Evolutionary conservation across 2,113 vertebrate genomes (phyloP).

Genomic region (Rhabdornis inornatus): DNA sequence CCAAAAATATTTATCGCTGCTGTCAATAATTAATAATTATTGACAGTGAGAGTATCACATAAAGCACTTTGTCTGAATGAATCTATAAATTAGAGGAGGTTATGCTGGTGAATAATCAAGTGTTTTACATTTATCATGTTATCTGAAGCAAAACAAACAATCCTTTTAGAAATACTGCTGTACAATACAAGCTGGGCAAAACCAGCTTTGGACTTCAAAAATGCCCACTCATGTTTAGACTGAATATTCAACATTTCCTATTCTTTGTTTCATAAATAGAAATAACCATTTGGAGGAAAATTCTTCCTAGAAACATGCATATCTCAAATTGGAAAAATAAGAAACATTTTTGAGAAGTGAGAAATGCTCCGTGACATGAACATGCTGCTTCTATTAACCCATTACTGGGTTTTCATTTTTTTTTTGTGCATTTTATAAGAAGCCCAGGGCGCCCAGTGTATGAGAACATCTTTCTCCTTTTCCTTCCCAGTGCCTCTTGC

Average conservation of each 20-base stretch:
- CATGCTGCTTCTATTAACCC: constrained; percentile 5
- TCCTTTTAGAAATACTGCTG: constrained; percentile 17
- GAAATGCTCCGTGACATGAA: not conserved
- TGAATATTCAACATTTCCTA: not conserved
- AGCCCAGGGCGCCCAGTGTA: not conserved
- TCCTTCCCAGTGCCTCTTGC: not conserved
- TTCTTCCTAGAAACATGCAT: not conserved
- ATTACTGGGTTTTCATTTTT: not conserved
- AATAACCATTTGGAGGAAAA: not conserved
- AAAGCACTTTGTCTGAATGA: not conserved
- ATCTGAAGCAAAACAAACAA: not conserved
- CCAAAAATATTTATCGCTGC: not conserved
- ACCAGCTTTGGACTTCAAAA: constrained; percentile 35
- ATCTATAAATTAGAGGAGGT: constrained; percentile 8
- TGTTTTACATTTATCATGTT: not conserved
- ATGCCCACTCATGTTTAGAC: constrained; percentile 61
- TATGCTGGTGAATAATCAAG: not conserved
- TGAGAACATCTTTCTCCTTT: not conserved
- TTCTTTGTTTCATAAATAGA: not conserved
- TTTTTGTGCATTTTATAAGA: not conserved
- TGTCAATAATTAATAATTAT: constrained; percentile 30
- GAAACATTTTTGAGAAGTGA: not conserved
- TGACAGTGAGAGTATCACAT: constrained; percentile 7
- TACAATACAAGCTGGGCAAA: constrained; percentile 1
- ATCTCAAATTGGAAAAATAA: not conserved